Conservation (phyloP, 2,888 invertebrate genomes). For the Calliopum simillimum region DNA sequence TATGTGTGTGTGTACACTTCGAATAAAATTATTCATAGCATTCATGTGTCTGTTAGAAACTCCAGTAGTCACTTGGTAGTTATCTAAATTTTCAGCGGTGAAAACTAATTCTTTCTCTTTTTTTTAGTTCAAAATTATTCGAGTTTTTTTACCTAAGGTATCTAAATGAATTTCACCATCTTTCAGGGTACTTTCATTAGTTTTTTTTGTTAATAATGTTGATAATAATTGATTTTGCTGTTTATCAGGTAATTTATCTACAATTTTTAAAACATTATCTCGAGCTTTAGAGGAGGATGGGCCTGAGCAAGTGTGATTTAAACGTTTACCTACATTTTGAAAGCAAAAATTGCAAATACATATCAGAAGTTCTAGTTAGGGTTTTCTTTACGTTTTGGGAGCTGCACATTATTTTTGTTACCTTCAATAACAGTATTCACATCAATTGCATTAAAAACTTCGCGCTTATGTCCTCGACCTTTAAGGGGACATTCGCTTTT, state of each 20-base stretch:
- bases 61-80: constrained; percentile 24
- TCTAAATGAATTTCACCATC: not conserved
- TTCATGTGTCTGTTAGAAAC: too few species aligned
- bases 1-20: too few species aligned
- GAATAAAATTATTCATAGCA: too few species aligned
- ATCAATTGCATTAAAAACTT: constrained; percentile 10
- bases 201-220: too few species aligned
- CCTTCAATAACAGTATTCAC: constrained; percentile 6
- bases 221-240: too few species aligned
- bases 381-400: constrained; percentile 7
- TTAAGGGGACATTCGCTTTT: too few species aligned
- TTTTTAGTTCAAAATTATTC: constrained; percentile 3
- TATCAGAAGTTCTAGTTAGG: not conserved
- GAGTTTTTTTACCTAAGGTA: not conserved
- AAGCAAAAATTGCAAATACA: constrained; percentile 24
- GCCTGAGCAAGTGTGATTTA: constrained; percentile 14
- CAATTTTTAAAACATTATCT: constrained; percentile 25
- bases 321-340: constrained; percentile 25
- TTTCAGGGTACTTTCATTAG: too few species aligned
- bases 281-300: constrained; percentile 13
- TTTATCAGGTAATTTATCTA: constrained; percentile 24
- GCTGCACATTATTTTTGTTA: not conserved
- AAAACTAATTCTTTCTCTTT: constrained; percentile 14
- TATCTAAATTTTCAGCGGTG: constrained; percentile 22
- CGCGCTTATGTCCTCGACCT: constrained; percentile 15